Base-by-base conservation (phyloP, 2,888 invertebrate genomes). In the Piscicola geometra region DNA sequence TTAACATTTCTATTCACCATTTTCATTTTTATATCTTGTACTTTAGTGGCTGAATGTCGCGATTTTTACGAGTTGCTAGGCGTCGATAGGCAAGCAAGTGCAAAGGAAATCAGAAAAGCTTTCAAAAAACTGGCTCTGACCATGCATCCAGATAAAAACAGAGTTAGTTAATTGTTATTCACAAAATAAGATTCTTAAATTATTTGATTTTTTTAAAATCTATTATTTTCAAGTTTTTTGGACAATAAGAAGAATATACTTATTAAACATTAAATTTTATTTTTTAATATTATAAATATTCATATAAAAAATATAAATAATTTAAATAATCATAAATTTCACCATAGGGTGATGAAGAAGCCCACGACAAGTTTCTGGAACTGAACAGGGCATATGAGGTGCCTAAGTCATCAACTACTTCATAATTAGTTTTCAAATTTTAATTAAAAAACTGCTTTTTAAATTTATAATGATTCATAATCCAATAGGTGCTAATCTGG, bases 301-400 rank as follows among this genome's bases (percentile, higher is more conserved):
- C n/a, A 5, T 25, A 69, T 68, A 47, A 47, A 9, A 9, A 21
- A 21, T 47, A 15, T 47, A 15, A 9, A 47, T 15, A 9, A 47
- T 15, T 47, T 21, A 47, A 47, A 47, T 21, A 47, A 47, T 21
- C 9, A 47, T 47, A 47, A n/a, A n/a, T n/a, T n/a, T n/a, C n/a
- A n/a, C n/a, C n/a, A 56, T 56, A 93, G 92, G 90, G 90, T 83
- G 90, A 91, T 85, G 88, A 89, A 76, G 87, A 90, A 73, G 90
- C 91, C 12, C 91, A 92, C 83, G 89, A 90, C 67, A 90, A 89
- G 79, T 94, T 94, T 84, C 85, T 93, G 35, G 89, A 90, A 86
- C 88, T 93, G 69, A 92, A 91, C 71, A 89, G 90, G 82, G 93
- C 93, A 0, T 94, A 94, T 86, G 93, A 94, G 85, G 90, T 91